Base-by-base conservation (phyloP, 1,140 invertebrate genomes). In the Papilio xuthus region DNA sequence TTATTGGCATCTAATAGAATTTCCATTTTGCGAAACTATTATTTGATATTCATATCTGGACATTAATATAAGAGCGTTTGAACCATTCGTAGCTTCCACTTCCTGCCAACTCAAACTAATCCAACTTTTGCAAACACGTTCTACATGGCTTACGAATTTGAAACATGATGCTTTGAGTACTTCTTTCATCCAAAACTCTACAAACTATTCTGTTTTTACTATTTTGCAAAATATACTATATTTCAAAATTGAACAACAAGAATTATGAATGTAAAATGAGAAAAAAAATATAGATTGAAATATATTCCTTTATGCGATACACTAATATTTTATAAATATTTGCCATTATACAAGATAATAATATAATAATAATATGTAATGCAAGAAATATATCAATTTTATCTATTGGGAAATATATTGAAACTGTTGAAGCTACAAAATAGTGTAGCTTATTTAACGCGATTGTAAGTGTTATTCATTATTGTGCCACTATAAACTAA, bases 401-500 rank as follows among this genome's bases (percentile, higher is more conserved):
- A 50, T n/a, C 18, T 50, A n/a, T 18, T n/a, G 18, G 18, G 18
- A n/a, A n/a, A 53, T 53, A 13, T 23, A 28, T 63, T 3, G 26
- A 28, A 63, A 15, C 60, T 13, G 12, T 26, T 63, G 23, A 63
- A 63, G 12, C 23, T 13, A 63, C 4, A 28, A 67, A 73, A 72
- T 3, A 41, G 41, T 20, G 13, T 23, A 28, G n/a, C 42, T 73
- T 73, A 50, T 47, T 73, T 26, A 9, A 73, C 42, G 20, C 53
- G 56, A 15, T 76, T 63, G 20, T 63, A 76, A 76, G 74, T 63
- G 26, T 76, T 32, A 28, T 60, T 76, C 15, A 53, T 76, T 60
- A 76, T 63, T 60, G 53, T 63, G n/a, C 50, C 73, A 41, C 32
- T 76, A 41, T 76, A 32, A 76, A 76, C 32, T 63, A 76, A 76